Evolutionary conservation across 2,888 invertebrate species (phyloP).

Genomic region (Yponomeuta sedellus): DNA sequence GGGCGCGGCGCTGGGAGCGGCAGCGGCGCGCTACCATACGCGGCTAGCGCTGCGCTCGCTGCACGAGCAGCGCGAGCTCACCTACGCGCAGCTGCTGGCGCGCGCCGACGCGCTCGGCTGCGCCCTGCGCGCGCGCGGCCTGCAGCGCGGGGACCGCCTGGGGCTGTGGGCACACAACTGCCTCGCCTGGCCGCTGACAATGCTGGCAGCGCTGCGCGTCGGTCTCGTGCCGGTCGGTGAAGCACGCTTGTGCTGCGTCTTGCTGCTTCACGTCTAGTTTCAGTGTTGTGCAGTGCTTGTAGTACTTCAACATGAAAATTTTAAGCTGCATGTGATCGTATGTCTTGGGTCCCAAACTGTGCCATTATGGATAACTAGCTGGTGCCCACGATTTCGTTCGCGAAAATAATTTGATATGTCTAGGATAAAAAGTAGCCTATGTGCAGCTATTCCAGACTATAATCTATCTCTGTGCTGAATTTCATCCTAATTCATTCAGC

Average conservation of each 20-base stretch:
- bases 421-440: too few species aligned
- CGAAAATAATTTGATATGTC: too few species aligned
- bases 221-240: conserved; percentile 83
- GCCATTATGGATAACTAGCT: too few species aligned
- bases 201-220: conserved; percentile 83
- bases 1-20: conserved; percentile 76
- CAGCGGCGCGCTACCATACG: conserved; percentile 74
- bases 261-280: not conserved
- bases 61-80: conserved; percentile 72
- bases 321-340: too few species aligned
- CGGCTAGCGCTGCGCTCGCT: conserved; percentile 76
- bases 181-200: conserved; percentile 83
- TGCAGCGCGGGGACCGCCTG: conserved; percentile 84
- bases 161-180: conserved; percentile 90
- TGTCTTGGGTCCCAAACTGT: too few species aligned
- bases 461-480: too few species aligned
- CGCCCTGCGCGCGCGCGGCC: conserved; percentile 82
- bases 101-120: conserved; percentile 84
- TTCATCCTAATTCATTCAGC: too few species aligned
- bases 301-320: too few species aligned
- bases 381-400: too few species aligned
- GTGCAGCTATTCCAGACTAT: too few species aligned
- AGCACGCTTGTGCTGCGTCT: not conserved
- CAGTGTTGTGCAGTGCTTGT: not conserved
- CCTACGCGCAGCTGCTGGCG: conserved; percentile 73